Percentiles rank a stretch among this genome's conserved stretches.
phyloP scores from a whole-genome alignment of 2,113 vertebrate genomes.

The Menura novaehollandiae region DNA sequence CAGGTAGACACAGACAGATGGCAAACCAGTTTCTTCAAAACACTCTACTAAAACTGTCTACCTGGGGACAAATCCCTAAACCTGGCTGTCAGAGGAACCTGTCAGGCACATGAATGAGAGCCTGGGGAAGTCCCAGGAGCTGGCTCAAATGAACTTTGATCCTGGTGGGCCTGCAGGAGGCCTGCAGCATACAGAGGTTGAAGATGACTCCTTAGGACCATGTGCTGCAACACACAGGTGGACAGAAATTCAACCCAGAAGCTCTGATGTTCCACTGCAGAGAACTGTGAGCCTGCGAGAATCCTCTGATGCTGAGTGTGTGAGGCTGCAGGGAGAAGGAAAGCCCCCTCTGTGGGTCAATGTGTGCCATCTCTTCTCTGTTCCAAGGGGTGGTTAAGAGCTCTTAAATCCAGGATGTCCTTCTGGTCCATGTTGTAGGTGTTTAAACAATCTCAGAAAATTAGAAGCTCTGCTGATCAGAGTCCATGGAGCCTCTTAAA shows the following conservation, averaged over 20 bases:
- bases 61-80: neutral
- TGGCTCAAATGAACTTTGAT: neutral
- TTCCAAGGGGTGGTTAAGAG: neutral
- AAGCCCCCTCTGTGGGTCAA: accelerated
- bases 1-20: neutral
- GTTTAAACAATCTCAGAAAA: neutral
- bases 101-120: neutral
- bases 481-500: neutral
- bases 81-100: neutral
- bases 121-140: neutral
- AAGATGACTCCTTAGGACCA: neutral
- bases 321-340: neutral
- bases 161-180: neutral
- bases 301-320: neutral
- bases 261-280: neutral
- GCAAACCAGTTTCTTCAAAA: neutral
- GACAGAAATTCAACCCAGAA: neutral
- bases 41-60: neutral
- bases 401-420: neutral
- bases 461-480: neutral
- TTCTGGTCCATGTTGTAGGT: neutral
- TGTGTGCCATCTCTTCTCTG: neutral
- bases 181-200: neutral
- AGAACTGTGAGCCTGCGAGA: neutral
- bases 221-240: neutral